Percentiles rank a stretch among this genome's conserved stretches.
Conservation (phyloP, 2,888 invertebrate species). For the Calephelis perditalis region DNA sequence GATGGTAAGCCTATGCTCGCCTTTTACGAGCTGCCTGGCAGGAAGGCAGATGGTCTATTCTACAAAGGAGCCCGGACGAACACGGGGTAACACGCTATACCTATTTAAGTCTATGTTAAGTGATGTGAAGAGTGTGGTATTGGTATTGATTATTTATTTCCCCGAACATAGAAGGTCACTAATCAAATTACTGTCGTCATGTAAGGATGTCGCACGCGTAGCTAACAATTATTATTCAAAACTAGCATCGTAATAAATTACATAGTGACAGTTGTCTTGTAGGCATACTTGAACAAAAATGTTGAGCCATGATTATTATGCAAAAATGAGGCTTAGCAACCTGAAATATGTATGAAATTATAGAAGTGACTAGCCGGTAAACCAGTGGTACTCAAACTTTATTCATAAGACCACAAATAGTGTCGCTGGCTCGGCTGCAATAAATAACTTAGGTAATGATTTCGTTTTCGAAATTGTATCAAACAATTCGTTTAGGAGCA, state of each 20-base stretch:
- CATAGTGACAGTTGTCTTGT: constrained; percentile 55
- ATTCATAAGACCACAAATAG: too few relatives aligned
- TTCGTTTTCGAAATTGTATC: too few relatives aligned
- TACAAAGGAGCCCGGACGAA: too few relatives aligned
- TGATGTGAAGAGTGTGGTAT: too few relatives aligned
- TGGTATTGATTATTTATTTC: constrained; percentile 29
- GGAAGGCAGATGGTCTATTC: too few relatives aligned
- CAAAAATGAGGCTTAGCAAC: constrained; percentile 10
- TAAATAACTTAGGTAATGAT: too few relatives aligned
- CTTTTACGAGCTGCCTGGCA: too few relatives aligned
- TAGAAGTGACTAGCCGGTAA: neutral
- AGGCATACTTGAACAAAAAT: constrained; percentile 52
- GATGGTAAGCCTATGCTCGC: too few relatives aligned
- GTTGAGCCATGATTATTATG: constrained; percentile 7
- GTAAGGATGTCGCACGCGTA: constrained; percentile 54
- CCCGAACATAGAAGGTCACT: constrained; percentile 39
- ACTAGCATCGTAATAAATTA: constrained; percentile 59
- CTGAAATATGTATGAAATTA: constrained; percentile 10
- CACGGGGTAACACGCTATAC: neutral
- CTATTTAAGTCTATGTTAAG: constrained; percentile 10
- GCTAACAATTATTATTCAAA: constrained; percentile 54
- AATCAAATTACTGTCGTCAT: constrained; percentile 60
- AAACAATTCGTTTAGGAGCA: too few relatives aligned
- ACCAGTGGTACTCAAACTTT: neutral
- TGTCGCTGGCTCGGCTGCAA: too few relatives aligned